These are phyloP conservation scores for Parapristionchus giblindavisi DNA, from an alignment of 2,888 invertebrate genomes.

Conservation along the genomic window DNA sequence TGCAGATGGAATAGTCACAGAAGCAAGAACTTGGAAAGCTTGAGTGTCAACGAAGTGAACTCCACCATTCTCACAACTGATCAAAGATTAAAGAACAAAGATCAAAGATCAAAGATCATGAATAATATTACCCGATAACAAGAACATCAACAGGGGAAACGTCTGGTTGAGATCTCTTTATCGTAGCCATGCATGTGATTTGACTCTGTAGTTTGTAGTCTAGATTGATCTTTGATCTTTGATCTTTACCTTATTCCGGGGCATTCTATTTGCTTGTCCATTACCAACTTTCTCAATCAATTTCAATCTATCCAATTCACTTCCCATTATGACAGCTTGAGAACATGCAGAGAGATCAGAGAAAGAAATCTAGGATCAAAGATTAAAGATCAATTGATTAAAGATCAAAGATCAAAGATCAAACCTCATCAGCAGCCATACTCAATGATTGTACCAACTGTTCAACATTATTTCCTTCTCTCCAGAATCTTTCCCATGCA, in stretches of 20 bases:
- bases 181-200: not conserved
- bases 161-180: constrained; percentile 12
- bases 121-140: constrained; percentile 11
- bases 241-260: not conserved
- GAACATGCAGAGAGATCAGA: not conserved
- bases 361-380: not conserved
- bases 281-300: not conserved
- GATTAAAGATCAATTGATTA: not conserved
- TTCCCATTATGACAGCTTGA: constrained; percentile 13
- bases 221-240: not conserved
- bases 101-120: not conserved
- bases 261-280: not conserved
- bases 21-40: constrained; percentile 6
- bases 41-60: constrained; percentile 30
- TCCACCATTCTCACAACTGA: constrained; percentile 27
- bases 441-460: not conserved
- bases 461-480: not conserved
- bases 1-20: not conserved
- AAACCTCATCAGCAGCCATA: constrained; percentile 21
- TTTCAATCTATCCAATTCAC: not conserved
- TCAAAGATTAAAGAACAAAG: not conserved
- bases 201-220: constrained; percentile 20
- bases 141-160: constrained; percentile 14
- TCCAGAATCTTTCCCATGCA: constrained; percentile 18
- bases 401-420: not conserved